These are phyloP conservation scores for Murina feae DNA, from an alignment of 2,113 vertebrate genomes.

Conservation along the genomic window DNA sequence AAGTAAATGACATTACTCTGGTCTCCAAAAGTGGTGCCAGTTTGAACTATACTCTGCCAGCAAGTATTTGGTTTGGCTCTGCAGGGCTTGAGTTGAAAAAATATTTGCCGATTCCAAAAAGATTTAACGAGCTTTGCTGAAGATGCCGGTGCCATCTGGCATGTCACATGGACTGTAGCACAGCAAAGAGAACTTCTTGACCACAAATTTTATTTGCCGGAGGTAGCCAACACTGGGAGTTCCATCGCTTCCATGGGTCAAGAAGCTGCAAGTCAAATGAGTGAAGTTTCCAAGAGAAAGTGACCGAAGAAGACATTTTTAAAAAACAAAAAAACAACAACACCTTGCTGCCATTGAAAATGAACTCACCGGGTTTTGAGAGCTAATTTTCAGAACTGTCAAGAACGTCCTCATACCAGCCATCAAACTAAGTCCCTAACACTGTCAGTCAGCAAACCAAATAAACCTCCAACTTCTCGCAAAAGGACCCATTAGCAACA, in stretches of 20 bases:
- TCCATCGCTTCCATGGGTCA: slow-evolving; percentile 68
- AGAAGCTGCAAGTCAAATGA: slow-evolving; percentile 77
- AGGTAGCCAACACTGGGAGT: slow-evolving; percentile 68
- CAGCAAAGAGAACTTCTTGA: slow-evolving; percentile 75
- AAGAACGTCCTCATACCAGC: neutral
- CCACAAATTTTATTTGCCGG: slow-evolving; percentile 81
- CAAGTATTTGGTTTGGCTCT: slow-evolving; percentile 85
- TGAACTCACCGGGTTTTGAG: neutral
- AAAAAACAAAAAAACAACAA: neutral
- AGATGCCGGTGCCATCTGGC: slow-evolving; percentile 82
- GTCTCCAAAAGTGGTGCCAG: slow-evolving; percentile 83
- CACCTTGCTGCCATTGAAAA: slow-evolving; percentile 1
- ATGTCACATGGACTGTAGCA: slow-evolving; percentile 75
- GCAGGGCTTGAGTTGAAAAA: slow-evolving; percentile 75
- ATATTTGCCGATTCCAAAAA: slow-evolving; percentile 82
- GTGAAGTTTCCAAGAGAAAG: slow-evolving; percentile 76
- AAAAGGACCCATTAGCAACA: neutral
- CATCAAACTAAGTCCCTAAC: neutral
- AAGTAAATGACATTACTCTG: slow-evolving; percentile 75
- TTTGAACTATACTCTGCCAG: slow-evolving; percentile 79
- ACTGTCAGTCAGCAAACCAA: neutral
- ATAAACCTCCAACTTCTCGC: neutral
- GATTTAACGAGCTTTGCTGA: slow-evolving; percentile 83
- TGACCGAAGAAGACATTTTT: slow-evolving; percentile 69
- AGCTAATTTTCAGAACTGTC: slow-evolving; percentile 12